phyloP scores from a whole-genome alignment of 1,140 invertebrate genomes.

The Drosophila azteca region DNA sequence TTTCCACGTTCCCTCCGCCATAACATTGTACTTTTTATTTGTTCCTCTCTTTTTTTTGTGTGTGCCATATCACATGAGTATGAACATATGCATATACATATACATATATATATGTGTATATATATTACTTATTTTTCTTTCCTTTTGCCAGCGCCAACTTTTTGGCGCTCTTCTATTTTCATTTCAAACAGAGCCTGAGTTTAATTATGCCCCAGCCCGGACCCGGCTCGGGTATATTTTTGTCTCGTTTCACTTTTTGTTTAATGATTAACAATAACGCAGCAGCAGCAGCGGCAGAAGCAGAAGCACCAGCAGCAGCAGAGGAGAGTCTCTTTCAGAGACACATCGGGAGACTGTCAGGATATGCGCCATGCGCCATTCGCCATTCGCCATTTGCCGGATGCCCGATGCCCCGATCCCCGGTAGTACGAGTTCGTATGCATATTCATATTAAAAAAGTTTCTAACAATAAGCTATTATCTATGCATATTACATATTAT shows the following conservation, averaged over 20 bases:
- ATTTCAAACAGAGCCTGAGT: conserved; percentile 48
- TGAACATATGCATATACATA: not conserved
- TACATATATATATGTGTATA: conserved; percentile 9
- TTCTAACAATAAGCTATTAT: conserved; percentile 73
- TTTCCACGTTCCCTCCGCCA: conserved; percentile 21
- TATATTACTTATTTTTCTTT: conserved; percentile 16
- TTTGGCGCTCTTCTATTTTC: conserved; percentile 66
- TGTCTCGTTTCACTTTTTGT: conserved; percentile 64
- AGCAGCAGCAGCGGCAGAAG: not conserved
- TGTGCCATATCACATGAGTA: not conserved
- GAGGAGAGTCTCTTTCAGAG: conserved; percentile 25
- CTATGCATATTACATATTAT: conserved; percentile 68
- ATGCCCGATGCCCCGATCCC: too few species aligned
- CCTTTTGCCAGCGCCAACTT: conserved; percentile 44
- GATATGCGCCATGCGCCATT: conserved; percentile 20
- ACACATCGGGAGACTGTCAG: conserved; percentile 29
- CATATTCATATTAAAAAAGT: conserved; percentile 81
- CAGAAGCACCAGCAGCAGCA: too few species aligned
- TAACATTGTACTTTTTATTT: not conserved
- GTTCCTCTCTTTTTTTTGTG: conserved; percentile 26
- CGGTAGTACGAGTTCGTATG: conserved; percentile 29
- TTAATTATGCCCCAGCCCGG: conserved; percentile 58
- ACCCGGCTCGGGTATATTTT: conserved; percentile 24
- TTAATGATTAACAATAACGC: conserved; percentile 77
- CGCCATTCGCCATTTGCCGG: conserved; percentile 27